Base-by-base conservation (phyloP, 2,113 vertebrate genomes). In the Alectura lathami region DNA sequence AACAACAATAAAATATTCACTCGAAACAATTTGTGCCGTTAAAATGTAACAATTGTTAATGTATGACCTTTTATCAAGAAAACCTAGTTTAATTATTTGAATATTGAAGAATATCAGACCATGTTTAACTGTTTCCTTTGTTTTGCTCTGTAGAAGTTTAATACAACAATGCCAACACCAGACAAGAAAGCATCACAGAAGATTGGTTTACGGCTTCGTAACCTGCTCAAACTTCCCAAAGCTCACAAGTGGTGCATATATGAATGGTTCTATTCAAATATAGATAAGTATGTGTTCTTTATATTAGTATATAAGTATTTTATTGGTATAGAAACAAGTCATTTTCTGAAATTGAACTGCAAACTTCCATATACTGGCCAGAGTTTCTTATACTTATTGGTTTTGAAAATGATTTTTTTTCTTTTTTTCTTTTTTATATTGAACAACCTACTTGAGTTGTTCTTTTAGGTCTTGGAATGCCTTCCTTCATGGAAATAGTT, bases 241-340 rank as follows among this genome's bases (percentile, higher is more conserved):
- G 99, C 99, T 57, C 99, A 99, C 97, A 99, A 99, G 97, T 99
- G 99, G 99, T 99, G 99, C 96, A 99, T 99, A 97, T 99, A 99
- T 8, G 99, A 99, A 93, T 99, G 99, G 99, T 99, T 99, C 98
- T 99, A 99, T 95, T 99, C 99, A 67, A 99, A 99, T 93, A 99
- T 99, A 94, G 99, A 99, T 98, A 99, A 99, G 99, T 99, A 98
- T 85, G 97, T 98, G 51, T 93, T 51, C 0, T 76, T 91, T 92
- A 13, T 63, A 5, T 83, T 6, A 80, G 86, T 79, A 26, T 50
- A 75, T 34, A 29, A 40, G 27, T 63, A 63, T 95, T 34, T 62
- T 89, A n/a, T 8, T 68, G 75, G 17, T 27, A 16, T 48, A 76
- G 50, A 94, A 93, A 85, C 60, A 94, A 90, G 20, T 53, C 2